Base-by-base conservation (phyloP, 2,113 vertebrate genomes). In the Lampris megalopsis region DNA sequence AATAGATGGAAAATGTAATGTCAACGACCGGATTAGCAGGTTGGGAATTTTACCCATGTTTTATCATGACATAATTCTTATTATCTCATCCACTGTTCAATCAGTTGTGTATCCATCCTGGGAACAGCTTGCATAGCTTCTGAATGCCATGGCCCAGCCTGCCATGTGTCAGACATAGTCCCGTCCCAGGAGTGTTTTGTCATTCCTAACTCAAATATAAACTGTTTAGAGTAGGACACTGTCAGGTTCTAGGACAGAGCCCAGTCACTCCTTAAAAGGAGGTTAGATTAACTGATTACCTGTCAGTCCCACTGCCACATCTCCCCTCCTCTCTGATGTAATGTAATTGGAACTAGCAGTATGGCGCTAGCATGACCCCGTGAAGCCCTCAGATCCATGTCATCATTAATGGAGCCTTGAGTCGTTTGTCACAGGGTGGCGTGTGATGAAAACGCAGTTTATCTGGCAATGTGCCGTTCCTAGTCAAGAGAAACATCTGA, bases 221-320 rank as follows among this genome's bases (percentile, higher is more conserved):
- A 94, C 90, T 91, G 91, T 94, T 94, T 94, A 90, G 79, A 92
- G 70, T 61, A 77, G 62, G 67, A 88, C 81, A 77, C 86, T 89
- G 79, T 83, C 79, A 75, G 60, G 71, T 63, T 86, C 78, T 61
- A 63, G 57, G 69, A 69, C 76, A 41, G 87, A 81, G 80, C 71
- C 50, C 10, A 42, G 79, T 59, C 75, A 63, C 86, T 91, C 94
- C 94, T 91, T 95, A 94, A 91, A 94, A 92, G 94, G 93, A 77
- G 85, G 85, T 76, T 3, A 41, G 71, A 75, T 68, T 49, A 35
- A 13, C 67, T 59, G 70, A 64, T 66, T 64, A 87, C 80, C 90
- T 80, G 86, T 68, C 77, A 40, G 48, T 77, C 58, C 13, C 43
- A 36, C n/a, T 61, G 64, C 70, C n/a, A 59, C 79, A 56, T 76